Base-by-base conservation (phyloP, 2,797 vertebrate species). In the Mus caroli region DNA sequence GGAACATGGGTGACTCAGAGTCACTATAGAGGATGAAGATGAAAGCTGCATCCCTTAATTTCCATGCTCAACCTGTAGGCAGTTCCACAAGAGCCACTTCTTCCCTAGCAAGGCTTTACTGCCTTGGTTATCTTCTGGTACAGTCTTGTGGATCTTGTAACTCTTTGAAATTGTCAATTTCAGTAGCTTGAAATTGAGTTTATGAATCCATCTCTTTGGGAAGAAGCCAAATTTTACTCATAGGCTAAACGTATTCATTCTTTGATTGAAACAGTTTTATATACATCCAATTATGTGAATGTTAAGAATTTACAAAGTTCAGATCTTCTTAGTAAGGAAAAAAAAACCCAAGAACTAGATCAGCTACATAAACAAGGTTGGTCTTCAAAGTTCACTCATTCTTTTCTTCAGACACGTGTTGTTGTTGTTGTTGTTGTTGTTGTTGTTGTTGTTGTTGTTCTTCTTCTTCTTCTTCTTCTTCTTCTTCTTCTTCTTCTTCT, bases 191-290 rank as follows among this genome's bases (percentile, higher is more conserved):
- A 50, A 50, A 50, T 52, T 69, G 43, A n/a, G 62, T 52, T 9
- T 3, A n/a, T 69, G 20, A 37, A 31, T 20, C 34, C 46, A 7
- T 9, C 1, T 69, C 20, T 71, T 86, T n/a, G 34, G 34, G 37
- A 91, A 95, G 84, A 37, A 43, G 15, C 17, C 90, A 6, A 56
- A 31, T 43, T 94, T 94, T 82, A 58, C 69, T 89, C 24, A 58
- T n/a, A 26, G 26, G 43, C 40, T 43, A 76, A 37, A 83, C 79
- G 15, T 40, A 40, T 77, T 69, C 43, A 71, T 78, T 83, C 62
- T 95, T 82, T 90, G 64, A 67, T 4, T 82, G 52, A 80, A 40
- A 80, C 37, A 79, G 12, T 43, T 26, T 26, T 43, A 46, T 40
- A 40, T 5, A 24, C 10, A 75, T 24, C 71, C 34, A 34, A 22